These are phyloP conservation scores for Otolemur crassicaudatus DNA, from an alignment of 2,797 vertebrate species.

Conservation along the genomic window DNA sequence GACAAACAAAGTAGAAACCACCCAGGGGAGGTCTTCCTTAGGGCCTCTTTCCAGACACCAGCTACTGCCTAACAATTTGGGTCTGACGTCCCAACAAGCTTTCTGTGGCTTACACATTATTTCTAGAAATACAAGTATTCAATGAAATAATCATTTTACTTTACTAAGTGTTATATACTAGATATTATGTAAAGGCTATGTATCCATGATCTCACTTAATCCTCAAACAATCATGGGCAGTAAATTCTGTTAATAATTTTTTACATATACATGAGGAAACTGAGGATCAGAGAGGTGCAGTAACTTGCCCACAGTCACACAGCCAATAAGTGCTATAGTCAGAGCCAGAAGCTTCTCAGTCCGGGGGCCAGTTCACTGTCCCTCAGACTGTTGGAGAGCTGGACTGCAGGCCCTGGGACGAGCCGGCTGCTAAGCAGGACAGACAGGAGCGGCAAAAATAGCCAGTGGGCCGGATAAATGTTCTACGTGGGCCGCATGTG, in stretches of 20 bases:
- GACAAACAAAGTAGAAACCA: background rate
- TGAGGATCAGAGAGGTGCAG: background rate
- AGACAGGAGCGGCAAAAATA: no score
- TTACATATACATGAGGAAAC: background rate
- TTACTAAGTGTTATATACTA: background rate
- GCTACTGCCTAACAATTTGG: background rate
- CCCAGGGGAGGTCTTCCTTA: background rate
- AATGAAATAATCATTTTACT: background rate
- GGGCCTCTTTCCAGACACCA: background rate
- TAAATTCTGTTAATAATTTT: background rate
- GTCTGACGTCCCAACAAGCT: background rate
- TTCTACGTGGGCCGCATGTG: no score
- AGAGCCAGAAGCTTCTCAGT: background rate
- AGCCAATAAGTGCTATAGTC: background rate
- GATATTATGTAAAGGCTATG: background rate
- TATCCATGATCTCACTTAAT: background rate
- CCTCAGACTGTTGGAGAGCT: no score
- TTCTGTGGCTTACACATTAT: background rate
- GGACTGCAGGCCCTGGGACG: no score
- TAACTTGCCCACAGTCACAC: background rate
- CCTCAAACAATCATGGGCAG: background rate
- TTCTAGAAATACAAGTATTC: background rate
- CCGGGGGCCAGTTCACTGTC: background rate
- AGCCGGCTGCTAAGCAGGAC: no score
- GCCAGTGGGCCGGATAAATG: no score